These are phyloP conservation scores for Brachynemurus nebulosus DNA, from an alignment of 2,888 invertebrate species.

Conservation along the genomic window DNA sequence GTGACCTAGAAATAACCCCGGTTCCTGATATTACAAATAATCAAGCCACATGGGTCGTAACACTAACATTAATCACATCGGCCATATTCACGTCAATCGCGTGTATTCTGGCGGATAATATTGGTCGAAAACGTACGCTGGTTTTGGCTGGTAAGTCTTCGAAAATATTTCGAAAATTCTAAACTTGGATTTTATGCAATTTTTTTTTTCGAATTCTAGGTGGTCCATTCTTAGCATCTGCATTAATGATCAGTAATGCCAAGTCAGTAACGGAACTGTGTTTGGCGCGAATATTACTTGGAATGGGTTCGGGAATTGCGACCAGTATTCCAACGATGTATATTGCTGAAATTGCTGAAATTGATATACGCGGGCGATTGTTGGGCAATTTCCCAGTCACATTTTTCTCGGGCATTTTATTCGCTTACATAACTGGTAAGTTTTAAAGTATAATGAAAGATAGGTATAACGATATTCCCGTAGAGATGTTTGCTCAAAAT, in stretches of 20 bases:
- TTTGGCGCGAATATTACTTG: not conserved
- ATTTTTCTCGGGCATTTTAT: not conserved
- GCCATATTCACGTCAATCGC: slow-evolving; percentile 1
- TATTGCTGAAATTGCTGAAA: not conserved
- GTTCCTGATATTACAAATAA: not conserved
- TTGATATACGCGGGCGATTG: not conserved
- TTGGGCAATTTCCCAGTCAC: not conserved
- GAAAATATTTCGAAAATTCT: not conserved
- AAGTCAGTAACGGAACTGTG: not conserved
- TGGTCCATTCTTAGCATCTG: not conserved
- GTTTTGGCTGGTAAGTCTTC: not conserved
- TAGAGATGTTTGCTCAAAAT: too few relatives aligned
- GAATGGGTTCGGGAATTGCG: not conserved
- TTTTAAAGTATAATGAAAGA: too few relatives aligned
- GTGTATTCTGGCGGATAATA: not conserved
- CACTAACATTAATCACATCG: not conserved
- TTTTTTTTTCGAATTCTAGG: not conserved
- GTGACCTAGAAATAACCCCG: slow-evolving; percentile 27
- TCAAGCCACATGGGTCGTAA: slow-evolving; percentile 1
- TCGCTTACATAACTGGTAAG: not conserved
- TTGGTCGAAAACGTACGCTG: not conserved
- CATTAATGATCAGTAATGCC: not conserved
- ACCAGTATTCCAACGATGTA: not conserved
- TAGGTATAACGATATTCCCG: too few relatives aligned
- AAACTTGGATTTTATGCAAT: too few relatives aligned